A percentile compares a stretch with the other conserved stretches of the same genome.
These are phyloP conservation scores for Sebastes kiyomatsui DNA, from an alignment of 2,797 vertebrate genomes.

Conservation along the genomic window DNA sequence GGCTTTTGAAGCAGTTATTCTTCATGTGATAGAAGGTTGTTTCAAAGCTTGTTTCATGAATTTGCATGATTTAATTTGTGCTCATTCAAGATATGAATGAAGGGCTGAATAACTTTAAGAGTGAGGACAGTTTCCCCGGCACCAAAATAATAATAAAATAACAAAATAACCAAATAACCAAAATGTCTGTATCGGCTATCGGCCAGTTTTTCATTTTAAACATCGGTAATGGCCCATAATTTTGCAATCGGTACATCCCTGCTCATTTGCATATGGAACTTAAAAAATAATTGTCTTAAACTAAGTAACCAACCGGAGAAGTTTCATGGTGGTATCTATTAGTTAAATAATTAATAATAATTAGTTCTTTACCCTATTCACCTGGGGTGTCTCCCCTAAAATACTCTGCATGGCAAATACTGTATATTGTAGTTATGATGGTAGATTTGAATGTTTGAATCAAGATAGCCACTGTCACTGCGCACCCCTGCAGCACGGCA, in stretches of 20 bases:
- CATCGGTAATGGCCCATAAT: background rate
- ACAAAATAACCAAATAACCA: too few relatives aligned
- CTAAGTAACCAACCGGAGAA: background rate
- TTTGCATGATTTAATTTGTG: too few relatives aligned
- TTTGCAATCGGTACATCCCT: background rate
- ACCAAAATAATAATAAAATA: background rate
- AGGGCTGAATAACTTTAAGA: background rate
- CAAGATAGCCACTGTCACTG: background rate
- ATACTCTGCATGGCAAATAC: background rate
- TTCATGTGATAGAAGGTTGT: too few relatives aligned
- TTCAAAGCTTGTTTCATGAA: too few relatives aligned
- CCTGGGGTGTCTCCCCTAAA: background rate
- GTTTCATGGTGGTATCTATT: background rate
- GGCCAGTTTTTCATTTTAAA: background rate
- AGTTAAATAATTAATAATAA: background rate
- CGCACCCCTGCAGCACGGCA: background rate
- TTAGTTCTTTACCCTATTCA: background rate
- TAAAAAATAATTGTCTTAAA: background rate
- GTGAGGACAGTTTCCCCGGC: background rate
- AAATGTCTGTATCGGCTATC: too few relatives aligned
- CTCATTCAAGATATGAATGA: background rate
- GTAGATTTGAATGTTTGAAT: background rate
- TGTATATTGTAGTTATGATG: background rate
- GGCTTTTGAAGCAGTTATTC: too few relatives aligned
- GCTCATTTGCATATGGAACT: background rate